Conservation (phyloP, 2,113 vertebrate genomes). For the Gallinago undulata region DNA sequence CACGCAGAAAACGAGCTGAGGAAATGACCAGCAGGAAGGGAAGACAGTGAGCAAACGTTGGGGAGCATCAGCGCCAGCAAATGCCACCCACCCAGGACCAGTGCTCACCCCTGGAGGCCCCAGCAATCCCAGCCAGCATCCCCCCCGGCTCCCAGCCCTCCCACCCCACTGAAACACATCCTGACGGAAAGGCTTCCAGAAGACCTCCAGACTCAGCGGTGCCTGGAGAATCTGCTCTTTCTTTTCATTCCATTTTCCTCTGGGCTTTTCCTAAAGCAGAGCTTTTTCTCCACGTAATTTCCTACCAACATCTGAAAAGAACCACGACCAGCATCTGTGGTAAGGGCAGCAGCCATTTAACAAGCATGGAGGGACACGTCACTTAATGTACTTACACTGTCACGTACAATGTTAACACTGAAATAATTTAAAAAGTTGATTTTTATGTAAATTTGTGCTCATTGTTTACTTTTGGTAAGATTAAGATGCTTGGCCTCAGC, state of each 20-base stretch:
- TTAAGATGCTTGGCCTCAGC: not conserved
- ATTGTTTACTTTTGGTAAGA: not conserved
- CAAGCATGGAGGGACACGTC: not conserved
- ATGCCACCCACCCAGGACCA: not conserved
- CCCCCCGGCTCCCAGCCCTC: not conserved
- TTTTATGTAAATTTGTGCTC: not conserved
- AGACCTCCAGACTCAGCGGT: not conserved
- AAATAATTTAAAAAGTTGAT: not conserved
- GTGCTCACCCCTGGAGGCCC: slow-evolving; percentile 52
- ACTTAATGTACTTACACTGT: not conserved
- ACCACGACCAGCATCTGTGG: rapidly evolving
- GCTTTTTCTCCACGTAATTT: not conserved
- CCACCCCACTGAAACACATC: rapidly evolving
- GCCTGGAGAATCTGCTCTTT: not conserved
- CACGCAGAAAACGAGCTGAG: not conserved
- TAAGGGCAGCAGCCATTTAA: not conserved
- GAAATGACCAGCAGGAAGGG: not conserved
- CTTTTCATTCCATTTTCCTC: not conserved
- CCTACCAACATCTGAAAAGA: not conserved
- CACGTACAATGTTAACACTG: not conserved
- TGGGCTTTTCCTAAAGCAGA: not conserved
- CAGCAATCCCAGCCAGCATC: slow-evolving; percentile 40
- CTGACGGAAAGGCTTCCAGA: not conserved
- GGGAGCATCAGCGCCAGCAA: slow-evolving; percentile 22
- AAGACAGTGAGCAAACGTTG: not conserved